These are phyloP conservation scores for Parascotia fuliginaria DNA, from an alignment of 2,888 invertebrate species.

Conservation along the genomic window DNA sequence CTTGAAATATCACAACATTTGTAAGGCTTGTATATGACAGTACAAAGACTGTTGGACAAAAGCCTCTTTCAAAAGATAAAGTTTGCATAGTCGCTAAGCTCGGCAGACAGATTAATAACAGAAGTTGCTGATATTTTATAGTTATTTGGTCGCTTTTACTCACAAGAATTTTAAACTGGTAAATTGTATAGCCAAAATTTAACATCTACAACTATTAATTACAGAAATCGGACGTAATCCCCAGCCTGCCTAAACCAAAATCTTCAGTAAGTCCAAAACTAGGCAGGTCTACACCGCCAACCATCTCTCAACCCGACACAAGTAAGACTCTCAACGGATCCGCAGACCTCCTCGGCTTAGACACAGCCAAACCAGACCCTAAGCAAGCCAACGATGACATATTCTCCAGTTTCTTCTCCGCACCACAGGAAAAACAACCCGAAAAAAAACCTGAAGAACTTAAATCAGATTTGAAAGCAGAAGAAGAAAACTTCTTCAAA, in stretches of 20 bases:
- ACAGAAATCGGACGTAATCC: conserved; percentile 84
- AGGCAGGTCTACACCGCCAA: conserved; percentile 79
- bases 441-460: conserved; percentile 63
- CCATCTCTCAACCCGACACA: conserved; percentile 66
- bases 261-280: conserved; percentile 85
- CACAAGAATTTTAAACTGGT: no score
- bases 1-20: no score
- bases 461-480: conserved; percentile 87
- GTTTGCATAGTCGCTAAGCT: no score
- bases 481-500: conserved; percentile 95
- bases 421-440: conserved; percentile 77
- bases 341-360: conserved; percentile 77
- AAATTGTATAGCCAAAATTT: no score
- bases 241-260: conserved; percentile 81
- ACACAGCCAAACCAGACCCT: conserved; percentile 66
- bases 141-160: no score
- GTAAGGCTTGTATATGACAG: no score
- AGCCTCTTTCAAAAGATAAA: no score
- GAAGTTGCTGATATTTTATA: no score
- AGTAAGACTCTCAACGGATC: conserved; percentile 67
- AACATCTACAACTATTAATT: no score
- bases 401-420: conserved; percentile 91
- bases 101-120: no score
- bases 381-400: conserved; percentile 86
- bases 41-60: no score